Percentiles rank a stretch among this genome's conserved stretches.
Conservation (phyloP, 2,113 vertebrate species). For the Steatornis caripensis region DNA sequence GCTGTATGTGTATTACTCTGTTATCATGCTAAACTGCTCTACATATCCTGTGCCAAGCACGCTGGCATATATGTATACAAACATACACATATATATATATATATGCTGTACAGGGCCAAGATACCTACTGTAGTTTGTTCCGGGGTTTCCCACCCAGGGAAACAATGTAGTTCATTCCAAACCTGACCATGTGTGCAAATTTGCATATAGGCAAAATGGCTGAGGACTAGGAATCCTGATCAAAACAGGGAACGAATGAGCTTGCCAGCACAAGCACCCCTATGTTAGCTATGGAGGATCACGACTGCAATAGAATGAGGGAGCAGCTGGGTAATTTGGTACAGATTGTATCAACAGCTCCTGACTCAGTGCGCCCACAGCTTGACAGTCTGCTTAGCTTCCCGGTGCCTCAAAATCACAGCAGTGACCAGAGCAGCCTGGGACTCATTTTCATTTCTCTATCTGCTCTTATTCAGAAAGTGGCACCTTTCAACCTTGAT, state of each 20-base stretch:
- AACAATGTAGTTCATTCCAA: not conserved
- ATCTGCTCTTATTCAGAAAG: not conserved
- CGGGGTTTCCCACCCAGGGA: not conserved
- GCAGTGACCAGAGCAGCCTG: not conserved
- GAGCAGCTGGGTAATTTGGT: not conserved
- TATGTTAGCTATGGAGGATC: not conserved
- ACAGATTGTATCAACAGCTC: not conserved
- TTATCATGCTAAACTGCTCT: not conserved
- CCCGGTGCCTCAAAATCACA: not conserved
- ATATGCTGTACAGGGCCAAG: not conserved
- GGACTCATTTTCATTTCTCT: not conserved
- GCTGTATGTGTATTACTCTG: not conserved
- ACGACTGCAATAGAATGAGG: rapidly evolving
- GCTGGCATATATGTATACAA: no score
- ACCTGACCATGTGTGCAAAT: not conserved
- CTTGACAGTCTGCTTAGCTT: not conserved
- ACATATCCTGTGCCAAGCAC: not conserved
- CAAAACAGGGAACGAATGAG: not conserved
- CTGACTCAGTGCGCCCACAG: not conserved
- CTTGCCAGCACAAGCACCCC: not conserved
- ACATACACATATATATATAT: no score
- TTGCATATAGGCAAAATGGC: not conserved
- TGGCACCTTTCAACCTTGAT: not conserved
- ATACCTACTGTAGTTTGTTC: not conserved
- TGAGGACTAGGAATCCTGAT: not conserved